Conservation (phyloP, 2,113 vertebrate species). For the Onychostruthus taczanowskii region DNA sequence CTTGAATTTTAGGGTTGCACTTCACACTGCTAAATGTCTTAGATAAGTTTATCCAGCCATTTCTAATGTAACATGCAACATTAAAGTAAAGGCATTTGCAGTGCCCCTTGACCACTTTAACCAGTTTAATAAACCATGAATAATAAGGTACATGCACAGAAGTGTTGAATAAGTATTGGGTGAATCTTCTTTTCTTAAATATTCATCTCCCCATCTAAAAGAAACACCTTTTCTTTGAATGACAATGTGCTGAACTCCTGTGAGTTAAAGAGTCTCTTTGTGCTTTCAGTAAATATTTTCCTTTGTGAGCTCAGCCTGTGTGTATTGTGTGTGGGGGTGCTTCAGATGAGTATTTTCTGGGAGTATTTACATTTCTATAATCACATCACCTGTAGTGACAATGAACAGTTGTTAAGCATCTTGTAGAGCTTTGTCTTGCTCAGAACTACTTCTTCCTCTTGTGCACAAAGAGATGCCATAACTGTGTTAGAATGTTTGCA, state of each 20-base stretch:
- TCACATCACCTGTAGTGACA: not conserved
- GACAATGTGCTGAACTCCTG: not conserved
- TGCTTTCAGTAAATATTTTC: not conserved
- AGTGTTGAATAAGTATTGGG: not conserved
- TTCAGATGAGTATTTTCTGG: not conserved
- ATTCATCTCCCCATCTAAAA: not conserved
- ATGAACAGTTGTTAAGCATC: not conserved
- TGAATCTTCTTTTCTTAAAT: not conserved
- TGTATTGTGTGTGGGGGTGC: not conserved
- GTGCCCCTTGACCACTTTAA: slow-evolving; percentile 47
- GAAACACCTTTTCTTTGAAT: not conserved
- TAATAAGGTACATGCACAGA: slow-evolving; percentile 21
- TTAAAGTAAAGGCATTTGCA: slow-evolving; percentile 58
- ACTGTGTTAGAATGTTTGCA: not conserved
- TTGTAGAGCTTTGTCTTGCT: not conserved
- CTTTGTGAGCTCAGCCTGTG: not conserved
- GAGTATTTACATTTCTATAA: not conserved
- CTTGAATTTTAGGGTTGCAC: slow-evolving; percentile 63
- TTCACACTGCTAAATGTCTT: slow-evolving; percentile 56
- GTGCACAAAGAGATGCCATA: not conserved
- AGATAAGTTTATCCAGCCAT: slow-evolving; percentile 55
- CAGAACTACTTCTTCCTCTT: not conserved
- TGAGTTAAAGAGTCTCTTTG: not conserved
- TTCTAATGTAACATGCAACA: slow-evolving; percentile 65
- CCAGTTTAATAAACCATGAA: slow-evolving; percentile 54